These are phyloP conservation scores for Girardinus metallicus DNA, from an alignment of 2,797 vertebrate species.

Conservation along the genomic window DNA sequence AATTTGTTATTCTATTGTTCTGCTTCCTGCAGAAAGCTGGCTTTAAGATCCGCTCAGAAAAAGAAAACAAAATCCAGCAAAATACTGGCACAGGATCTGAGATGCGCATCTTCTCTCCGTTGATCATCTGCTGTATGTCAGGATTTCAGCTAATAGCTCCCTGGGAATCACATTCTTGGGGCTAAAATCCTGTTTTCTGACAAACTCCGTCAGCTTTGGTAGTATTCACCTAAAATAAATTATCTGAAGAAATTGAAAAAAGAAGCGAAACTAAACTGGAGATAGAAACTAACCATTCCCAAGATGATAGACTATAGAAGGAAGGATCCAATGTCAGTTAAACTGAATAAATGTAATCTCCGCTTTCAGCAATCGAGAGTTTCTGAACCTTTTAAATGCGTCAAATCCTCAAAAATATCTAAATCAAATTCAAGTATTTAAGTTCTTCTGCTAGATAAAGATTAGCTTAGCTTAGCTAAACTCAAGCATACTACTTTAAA, in stretches of 20 bases:
- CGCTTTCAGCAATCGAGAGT: background rate
- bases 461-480: no score
- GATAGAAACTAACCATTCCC: background rate
- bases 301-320: background rate
- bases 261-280: background rate
- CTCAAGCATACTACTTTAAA: no score
- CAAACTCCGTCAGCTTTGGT: background rate
- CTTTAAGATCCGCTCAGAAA: slow-evolving; percentile 3
- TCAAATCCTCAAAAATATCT: background rate
- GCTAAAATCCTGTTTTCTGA: background rate
- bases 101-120: background rate
- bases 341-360: background rate
- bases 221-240: background rate
- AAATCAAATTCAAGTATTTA: background rate
- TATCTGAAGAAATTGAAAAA: background rate
- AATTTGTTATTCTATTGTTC: slow-evolving; percentile 92
- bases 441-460: background rate
- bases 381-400: background rate
- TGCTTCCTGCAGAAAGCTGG: slow-evolving; percentile 40
- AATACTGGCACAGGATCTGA: slow-evolving; percentile 3
- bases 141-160: background rate
- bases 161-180: background rate
- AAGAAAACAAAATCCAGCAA: background rate
- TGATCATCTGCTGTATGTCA: background rate
- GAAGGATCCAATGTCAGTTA: background rate